Base-by-base conservation (phyloP, 2,113 vertebrate species). In the Psittacula cyanocephala region DNA sequence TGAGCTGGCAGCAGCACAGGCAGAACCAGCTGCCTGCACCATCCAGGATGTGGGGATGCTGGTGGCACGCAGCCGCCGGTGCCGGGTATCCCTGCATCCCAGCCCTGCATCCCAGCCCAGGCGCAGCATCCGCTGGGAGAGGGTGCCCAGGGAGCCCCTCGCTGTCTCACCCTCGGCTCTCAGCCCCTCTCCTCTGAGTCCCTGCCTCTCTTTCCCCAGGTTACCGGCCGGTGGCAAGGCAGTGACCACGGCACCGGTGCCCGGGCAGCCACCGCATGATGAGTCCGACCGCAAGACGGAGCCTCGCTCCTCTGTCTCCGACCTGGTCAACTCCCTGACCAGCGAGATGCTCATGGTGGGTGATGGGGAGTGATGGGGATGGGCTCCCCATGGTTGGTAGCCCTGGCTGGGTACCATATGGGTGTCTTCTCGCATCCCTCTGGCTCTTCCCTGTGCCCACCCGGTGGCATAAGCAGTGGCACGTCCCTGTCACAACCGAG, bases 291-390 rank as follows among this genome's bases (percentile, higher is more conserved):
- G 97, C 77, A 98, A 98, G 97, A 99, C 98, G 1, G 99, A 99
- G 65, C 98, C 99, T 4, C 99, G 97, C 75, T 99, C 99, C 81
- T 99, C 99, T 0, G 99, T 99, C 72, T 99, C 99, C 0, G 99
- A 99, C 96, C 98, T 99, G 67, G 99, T 99, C 96, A 99, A 99
- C 97, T 99, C 99, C 65, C 98, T 99, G 93, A 99, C 99, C 94
- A 99, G 99, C 75, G 99, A 99, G 98, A 99, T 99, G 99, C 98
- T 99, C 59, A 99, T 99, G 99, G 99, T 99, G 98, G 98, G 98
- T 96, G 76, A n/a, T 5, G 22, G 55, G 31, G 8, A 7, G 46
- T 1, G 7, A 28, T 5, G 52, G 41, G 11, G 13, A 39, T 0
- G 14, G 37, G 78, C 4, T 46, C 35, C 35, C 41, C 18, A 1